Evolutionary conservation across 2,888 invertebrate genomes (phyloP).

Genomic region (Melinopterus prodromus): DNA sequence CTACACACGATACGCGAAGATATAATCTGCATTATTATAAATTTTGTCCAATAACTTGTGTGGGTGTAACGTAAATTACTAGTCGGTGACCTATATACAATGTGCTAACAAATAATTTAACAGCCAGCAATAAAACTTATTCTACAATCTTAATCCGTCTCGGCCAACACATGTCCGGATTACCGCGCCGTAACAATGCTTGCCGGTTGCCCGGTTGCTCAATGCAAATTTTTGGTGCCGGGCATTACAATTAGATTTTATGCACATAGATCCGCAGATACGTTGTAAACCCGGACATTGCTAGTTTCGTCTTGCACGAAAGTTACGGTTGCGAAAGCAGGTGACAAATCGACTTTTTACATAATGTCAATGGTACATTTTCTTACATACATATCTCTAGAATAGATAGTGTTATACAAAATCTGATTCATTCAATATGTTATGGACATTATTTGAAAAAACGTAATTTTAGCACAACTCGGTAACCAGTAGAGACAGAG

Average conservation of each 20-base stretch:
- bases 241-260: neutral
- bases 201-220: neutral
- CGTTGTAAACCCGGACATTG: neutral
- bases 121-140: conserved; percentile 19
- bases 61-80: conserved; percentile 9
- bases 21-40: conserved; percentile 22
- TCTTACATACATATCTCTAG: neutral
- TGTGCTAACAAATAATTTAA: conserved; percentile 24
- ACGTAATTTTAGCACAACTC: no score
- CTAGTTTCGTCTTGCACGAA: neutral
- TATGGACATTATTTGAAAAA: no score
- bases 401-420: neutral
- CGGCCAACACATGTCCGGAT: conserved; percentile 6
- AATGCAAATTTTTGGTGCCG: neutral
- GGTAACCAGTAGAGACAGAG: no score
- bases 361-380: neutral
- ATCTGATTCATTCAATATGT: neutral
- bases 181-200: conserved; percentile 14
- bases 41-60: conserved; percentile 21
- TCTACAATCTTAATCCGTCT: conserved; percentile 23
- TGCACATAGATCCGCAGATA: neutral
- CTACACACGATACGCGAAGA: conserved; percentile 8
- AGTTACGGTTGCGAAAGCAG: neutral
- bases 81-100: conserved; percentile 16
- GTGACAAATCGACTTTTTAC: neutral